Base-by-base conservation (phyloP, 2,113 vertebrate genomes). In the Steatornis caripensis region DNA sequence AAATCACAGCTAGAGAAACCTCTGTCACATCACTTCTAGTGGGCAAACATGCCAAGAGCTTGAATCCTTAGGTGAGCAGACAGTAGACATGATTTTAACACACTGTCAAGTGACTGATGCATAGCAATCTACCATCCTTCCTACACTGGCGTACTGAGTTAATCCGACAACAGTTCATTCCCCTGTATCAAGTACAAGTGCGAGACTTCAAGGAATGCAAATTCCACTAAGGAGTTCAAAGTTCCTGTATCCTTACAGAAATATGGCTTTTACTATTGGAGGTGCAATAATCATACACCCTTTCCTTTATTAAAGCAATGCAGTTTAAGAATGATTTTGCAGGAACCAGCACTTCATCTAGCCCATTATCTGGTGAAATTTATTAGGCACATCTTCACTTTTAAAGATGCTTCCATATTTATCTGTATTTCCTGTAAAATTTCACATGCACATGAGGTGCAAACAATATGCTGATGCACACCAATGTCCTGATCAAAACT, bases 391-490 rank as follows among this genome's bases (percentile, higher is more conserved):
- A 66, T 34, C 26, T 46, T 60, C 62, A 76, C 17, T 76, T 30
- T 36, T 43, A 51, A 45, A 46, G 6, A 12, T 3, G 2, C 4
- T 9, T 24, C 5, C 13, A 7, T 10, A 57, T 68, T 83, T 53
- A 32, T 14, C 30, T 23, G 6, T 5, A 9, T 53, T 75, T 76
- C 20, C 62, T 55, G 32, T n/a, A 20, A 48, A 60, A n/a, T 65
- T 27, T 53, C 54, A 26, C 49, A 37, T 6, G 22, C 10, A 27
- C 10, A 4, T 10, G 23, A 74, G 41, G 32, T 26, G 4, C 36
- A 43, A 75, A 64, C 32, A 53, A 68, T 23, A 39, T 2, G 0
- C 65, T 32, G 34, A 55, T 0, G 0, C 41, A 55, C 46, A 29
- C 23, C 15, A 20, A 21, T 16, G 5, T n/a, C 61, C 34, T 34